phyloP scores from a whole-genome alignment of 2,888 invertebrate species.

The Cryptocephalus moraei region DNA sequence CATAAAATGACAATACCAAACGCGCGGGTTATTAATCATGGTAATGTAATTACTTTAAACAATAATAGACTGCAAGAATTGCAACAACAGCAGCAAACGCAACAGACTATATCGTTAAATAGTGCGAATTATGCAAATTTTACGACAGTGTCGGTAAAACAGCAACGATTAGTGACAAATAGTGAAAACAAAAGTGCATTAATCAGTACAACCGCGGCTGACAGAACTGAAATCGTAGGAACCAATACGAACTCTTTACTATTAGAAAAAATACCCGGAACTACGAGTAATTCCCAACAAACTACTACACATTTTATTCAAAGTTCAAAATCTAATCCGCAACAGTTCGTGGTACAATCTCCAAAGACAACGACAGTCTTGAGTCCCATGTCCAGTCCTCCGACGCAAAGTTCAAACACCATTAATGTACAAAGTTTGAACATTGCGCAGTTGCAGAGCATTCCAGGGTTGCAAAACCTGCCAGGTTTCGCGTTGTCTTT shows the following conservation, averaged over 20 bases:
- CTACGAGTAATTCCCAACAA: conserved; percentile 28
- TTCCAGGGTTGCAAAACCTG: conserved; percentile 70
- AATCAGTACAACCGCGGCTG: conserved; percentile 49
- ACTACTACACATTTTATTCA: conserved; percentile 18
- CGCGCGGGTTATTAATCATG: conserved; percentile 35
- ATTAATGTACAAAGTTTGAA: conserved; percentile 60
- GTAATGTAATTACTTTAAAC: conserved; percentile 37
- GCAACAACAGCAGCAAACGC: conserved; percentile 29
- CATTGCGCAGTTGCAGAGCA: conserved; percentile 54
- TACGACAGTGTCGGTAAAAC: conserved; percentile 33
- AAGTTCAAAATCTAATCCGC: conserved; percentile 12
- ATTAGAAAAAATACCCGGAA: conserved; percentile 42
- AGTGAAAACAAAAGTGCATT: conserved; percentile 23
- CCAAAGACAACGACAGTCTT: conserved; percentile 31
- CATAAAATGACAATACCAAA: conserved; percentile 36
- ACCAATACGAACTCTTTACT: conserved; percentile 43
- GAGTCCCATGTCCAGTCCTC: conserved; percentile 49
- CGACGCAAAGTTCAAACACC: conserved; percentile 19
- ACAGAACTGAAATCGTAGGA: conserved; percentile 45
- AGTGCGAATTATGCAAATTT: conserved; percentile 28
- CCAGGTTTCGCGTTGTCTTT: conserved; percentile 71
- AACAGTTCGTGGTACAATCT: conserved; percentile 26
- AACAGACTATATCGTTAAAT: conserved; percentile 33
- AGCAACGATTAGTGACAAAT: conserved; percentile 19
- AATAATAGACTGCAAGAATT: conserved; percentile 28